Conservation (phyloP, 2,797 vertebrate genomes). For the Sebastes jordani region DNA sequence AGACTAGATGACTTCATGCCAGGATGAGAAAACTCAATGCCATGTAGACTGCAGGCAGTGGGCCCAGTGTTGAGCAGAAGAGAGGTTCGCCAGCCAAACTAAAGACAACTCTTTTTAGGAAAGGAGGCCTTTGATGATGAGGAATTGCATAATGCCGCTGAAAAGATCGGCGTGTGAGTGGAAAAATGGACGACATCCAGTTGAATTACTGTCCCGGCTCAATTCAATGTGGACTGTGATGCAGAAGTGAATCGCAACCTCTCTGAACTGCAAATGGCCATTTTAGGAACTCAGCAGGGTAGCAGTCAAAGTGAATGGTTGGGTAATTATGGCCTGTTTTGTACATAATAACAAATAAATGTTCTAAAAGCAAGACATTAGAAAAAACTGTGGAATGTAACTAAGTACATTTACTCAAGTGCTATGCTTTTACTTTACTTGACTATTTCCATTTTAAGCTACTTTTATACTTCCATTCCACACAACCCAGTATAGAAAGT, state of each 20-base stretch:
- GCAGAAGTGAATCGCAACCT: conserved; percentile 37
- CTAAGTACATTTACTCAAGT: neutral
- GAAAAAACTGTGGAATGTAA: neutral
- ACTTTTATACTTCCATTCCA: neutral
- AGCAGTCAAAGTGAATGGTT: neutral
- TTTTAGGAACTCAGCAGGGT: conserved; percentile 3
- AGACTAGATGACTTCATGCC: conserved; percentile 66
- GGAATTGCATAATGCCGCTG: conserved; percentile 59
- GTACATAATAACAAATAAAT: neutral
- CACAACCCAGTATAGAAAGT: neutral
- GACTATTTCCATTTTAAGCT: neutral
- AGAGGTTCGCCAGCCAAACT: conserved; percentile 27
- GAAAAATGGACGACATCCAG: conserved; percentile 25
- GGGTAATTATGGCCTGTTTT: neutral
- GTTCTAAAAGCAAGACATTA: neutral
- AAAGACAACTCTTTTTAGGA: conserved; percentile 58
- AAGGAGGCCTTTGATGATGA: conserved; percentile 46
- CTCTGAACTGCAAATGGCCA: neutral
- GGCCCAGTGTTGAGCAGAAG: conserved; percentile 20
- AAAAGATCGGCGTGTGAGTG: conserved; percentile 47
- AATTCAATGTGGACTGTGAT: conserved; percentile 47
- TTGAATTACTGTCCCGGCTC: conserved; percentile 23
- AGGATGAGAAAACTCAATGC: conserved; percentile 68
- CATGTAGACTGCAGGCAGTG: conserved; percentile 53
- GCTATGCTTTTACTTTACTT: neutral